Base-by-base conservation (phyloP, 2,888 invertebrate genomes). In the Folsomia manolachei region DNA sequence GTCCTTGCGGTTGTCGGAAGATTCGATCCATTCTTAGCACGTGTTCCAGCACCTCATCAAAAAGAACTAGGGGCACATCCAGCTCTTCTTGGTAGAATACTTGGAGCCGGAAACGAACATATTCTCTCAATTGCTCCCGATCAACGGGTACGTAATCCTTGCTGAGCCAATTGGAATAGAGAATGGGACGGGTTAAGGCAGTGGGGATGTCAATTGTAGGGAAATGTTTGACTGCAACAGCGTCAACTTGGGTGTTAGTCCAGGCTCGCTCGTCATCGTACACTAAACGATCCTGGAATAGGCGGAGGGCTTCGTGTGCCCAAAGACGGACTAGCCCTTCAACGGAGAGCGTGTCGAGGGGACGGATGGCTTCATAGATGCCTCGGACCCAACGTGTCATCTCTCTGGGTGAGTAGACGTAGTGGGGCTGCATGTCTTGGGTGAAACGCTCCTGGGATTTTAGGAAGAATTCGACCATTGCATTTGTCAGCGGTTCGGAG, bases 351-450 rank as follows among this genome's bases (percentile, higher is more conserved):
- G 89, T 91, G 83, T 99, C 99, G 64, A 99, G 85, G 0, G 98
- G 98, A 75, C 97, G 86, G 76, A 99, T 94, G 11, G 99, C 99
- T 86, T 99, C 99, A 84, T 97, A 97, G 81, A 99, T 99, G 77
- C 99, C 99, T 75, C 99, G 89, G 70, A 99, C 98, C 99, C 99
- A 99, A 83, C 99, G 87, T 0, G 99, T 99, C 95, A 99, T 95
- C 86, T 99, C 99, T 82, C 95, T 18, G 11, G 99, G 99, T 71
- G 97, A 97, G 86, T 99, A 99, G 0, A 99, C 97, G 84, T 99
- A 99, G 85, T 99, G 99, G 0, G 99, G 99, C 84, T 99, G 99
- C 95, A 98, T 98, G 85, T 99, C 99, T 85, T 98, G 98, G 0
- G 99, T 99, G 85, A 99, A 99, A 69, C 92, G 88, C 84, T 98